Evolutionary conservation across 1,140 invertebrate species (phyloP).

Genomic region (Drosophila lacertosa): DNA sequence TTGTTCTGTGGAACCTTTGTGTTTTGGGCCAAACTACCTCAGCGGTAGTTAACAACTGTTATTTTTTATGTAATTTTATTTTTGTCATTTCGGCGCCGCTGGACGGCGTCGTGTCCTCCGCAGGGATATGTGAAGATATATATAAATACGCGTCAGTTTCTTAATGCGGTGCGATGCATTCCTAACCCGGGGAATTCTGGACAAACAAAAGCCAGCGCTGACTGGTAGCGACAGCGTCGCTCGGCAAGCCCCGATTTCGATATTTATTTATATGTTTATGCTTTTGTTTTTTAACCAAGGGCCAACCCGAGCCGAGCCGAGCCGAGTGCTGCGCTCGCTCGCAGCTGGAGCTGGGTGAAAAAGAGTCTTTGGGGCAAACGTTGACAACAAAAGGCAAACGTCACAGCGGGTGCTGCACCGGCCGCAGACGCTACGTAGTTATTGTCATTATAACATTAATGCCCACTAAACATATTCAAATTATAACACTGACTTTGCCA

Average conservation of each 20-base stretch:
- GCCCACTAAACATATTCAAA: slow-evolving; percentile 83
- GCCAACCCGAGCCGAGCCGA: no score
- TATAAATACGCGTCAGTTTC: slow-evolving; percentile 16
- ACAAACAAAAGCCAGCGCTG: slow-evolving; percentile 75
- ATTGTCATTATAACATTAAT: slow-evolving; percentile 83
- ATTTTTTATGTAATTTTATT: slow-evolving; percentile 83
- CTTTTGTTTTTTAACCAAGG: slow-evolving; percentile 4
- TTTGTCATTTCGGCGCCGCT: slow-evolving; percentile 81
- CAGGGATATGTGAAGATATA: slow-evolving; percentile 17
- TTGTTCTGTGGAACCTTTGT: background rate
- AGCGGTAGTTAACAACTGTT: slow-evolving; percentile 79
- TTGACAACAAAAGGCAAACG: slow-evolving; percentile 80
- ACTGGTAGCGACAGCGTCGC: slow-evolving; percentile 77
- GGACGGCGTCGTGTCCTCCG: slow-evolving; percentile 52
- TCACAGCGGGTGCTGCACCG: slow-evolving; percentile 73
- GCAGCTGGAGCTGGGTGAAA: slow-evolving; percentile 36
- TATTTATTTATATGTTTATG: slow-evolving; percentile 74
- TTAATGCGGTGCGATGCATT: slow-evolving; percentile 51
- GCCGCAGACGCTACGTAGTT: slow-evolving; percentile 74
- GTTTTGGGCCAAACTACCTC: slow-evolving; percentile 25
- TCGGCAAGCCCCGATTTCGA: slow-evolving; percentile 75
- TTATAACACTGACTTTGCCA: slow-evolving; percentile 70
- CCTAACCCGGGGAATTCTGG: slow-evolving; percentile 25
- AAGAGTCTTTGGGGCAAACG: slow-evolving; percentile 50
- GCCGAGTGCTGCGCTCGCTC: slow-evolving; percentile 21